Percentiles rank a stretch among this genome's conserved stretches.
Conservation (phyloP, 2,113 vertebrate genomes). For the Peromyscus polionotus region DNA sequence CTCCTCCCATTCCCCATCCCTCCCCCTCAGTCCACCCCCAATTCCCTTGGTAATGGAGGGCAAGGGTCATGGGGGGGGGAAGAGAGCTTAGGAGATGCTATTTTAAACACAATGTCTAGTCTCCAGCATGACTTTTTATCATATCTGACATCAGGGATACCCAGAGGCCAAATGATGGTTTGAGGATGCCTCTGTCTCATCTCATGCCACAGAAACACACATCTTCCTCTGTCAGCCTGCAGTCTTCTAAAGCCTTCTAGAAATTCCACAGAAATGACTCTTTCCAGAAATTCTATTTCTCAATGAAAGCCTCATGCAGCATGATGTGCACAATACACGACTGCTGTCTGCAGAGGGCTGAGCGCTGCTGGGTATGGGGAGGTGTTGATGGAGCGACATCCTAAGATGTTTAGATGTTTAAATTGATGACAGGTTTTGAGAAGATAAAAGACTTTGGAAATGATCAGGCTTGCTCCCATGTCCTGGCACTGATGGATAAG, state of each 20-base stretch:
- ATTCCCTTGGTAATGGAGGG: no score
- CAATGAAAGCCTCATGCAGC: not conserved
- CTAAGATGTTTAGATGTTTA: no score
- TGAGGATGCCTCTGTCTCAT: not conserved
- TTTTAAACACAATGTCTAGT: no score
- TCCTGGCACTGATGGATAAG: not conserved
- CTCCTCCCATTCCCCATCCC: no score
- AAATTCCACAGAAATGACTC: no score
- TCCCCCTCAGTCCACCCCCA: no score
- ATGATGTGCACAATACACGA: accelerated
- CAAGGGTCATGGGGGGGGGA: no score
- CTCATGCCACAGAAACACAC: not conserved
- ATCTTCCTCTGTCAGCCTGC: not conserved
- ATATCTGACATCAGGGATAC: not conserved
- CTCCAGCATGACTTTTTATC: not conserved
- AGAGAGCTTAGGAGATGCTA: no score
- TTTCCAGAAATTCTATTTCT: not conserved
- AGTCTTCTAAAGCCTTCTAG: no score
- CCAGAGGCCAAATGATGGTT: not conserved
- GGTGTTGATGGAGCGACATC: not conserved
- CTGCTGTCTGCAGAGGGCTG: not conserved
- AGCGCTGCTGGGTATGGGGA: not conserved
- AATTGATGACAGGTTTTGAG: not conserved
- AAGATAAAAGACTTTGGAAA: not conserved
- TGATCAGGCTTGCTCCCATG: not conserved